Percentiles rank a stretch among this genome's conserved stretches.
These are phyloP conservation scores for Tachycineta bicolor DNA, from an alignment of 2,113 vertebrate species.

Conservation along the genomic window DNA sequence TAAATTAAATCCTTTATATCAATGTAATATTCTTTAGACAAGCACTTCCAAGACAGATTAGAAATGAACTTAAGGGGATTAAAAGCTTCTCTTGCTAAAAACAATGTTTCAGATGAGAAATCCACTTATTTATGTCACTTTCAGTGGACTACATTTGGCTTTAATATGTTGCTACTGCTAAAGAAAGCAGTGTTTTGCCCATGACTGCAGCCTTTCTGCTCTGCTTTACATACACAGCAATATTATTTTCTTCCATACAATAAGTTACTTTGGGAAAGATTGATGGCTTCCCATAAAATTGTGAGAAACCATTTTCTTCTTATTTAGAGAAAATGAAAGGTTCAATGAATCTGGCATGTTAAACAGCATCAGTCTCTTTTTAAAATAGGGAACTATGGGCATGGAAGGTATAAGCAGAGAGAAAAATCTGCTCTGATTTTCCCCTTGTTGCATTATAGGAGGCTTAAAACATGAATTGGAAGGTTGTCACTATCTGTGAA, in stretches of 20 bases:
- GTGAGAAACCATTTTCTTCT: slow-evolving; percentile 63
- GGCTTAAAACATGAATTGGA: neutral
- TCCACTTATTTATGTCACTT: slow-evolving; percentile 83
- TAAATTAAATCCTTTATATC: slow-evolving; percentile 82
- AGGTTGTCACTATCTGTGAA: neutral
- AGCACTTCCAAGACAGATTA: slow-evolving; percentile 80
- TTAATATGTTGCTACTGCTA: slow-evolving; percentile 66
- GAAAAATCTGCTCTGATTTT: slow-evolving; percentile 32
- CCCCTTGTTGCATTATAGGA: neutral
- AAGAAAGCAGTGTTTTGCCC: slow-evolving; percentile 46
- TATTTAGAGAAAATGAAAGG: slow-evolving; percentile 67
- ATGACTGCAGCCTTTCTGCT: slow-evolving; percentile 4
- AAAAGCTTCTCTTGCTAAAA: slow-evolving; percentile 83
- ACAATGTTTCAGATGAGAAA: slow-evolving; percentile 81
- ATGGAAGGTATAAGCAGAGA: neutral
- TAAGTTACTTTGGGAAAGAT: slow-evolving; percentile 67
- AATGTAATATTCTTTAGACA: slow-evolving; percentile 79
- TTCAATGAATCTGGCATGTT: slow-evolving; percentile 64
- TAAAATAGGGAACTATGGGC: neutral
- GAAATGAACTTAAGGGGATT: slow-evolving; percentile 84
- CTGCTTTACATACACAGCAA: slow-evolving; percentile 46
- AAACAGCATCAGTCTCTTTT: slow-evolving; percentile 28
- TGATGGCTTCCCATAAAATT: slow-evolving; percentile 67
- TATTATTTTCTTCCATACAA: slow-evolving; percentile 61
- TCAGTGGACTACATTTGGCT: slow-evolving; percentile 75